Base-by-base conservation (phyloP, 2,888 invertebrate genomes). In the Cotesia congregata region DNA sequence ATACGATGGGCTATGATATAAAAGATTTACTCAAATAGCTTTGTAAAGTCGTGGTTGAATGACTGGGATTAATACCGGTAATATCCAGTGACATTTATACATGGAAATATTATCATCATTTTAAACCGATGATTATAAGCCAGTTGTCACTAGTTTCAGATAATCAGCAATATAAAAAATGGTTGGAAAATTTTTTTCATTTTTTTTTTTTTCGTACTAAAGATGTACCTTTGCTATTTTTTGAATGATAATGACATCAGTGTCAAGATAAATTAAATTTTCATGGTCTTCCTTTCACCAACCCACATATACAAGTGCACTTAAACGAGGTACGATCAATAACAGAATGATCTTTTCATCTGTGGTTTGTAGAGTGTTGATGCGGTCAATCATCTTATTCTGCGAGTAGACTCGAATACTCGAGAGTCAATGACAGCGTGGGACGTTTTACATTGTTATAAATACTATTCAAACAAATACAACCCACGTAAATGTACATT, bases 271-370 rank as follows among this genome's bases (percentile, higher is more conserved):
- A 65, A 65, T 65, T 65, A 65, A 65, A 65, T 65, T 65, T 65
- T 65, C 38, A 65, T 50, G 50, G 50, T 65, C 65, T 65, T 65
- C 65, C 65, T 65, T 65, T 65, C 65, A 65, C 65, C 30, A 65
- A 65, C 38, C 30, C 38, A 65, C 65, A 72, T 64, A 64, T 62
- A 50, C 50, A 40, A 72, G 64, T 74, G 74, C 73, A 67, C 41
- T 73, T 20, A 15, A 73, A 73, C 64, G 41, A 65, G 73, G 12
- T 17, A 30, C 15, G 1, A 71, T 76, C 39, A 69, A 60, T 72
- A 50, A 30, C 67, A 50, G 50, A 67, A 73, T 67, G 72, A 76
- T 67, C 68, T 67, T 20, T 72, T 65, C 61, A 62, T 64, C 17
- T 40, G n/a, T 20, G 50, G 7, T n/a, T 60, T 64, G 20, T 6